phyloP scores from a whole-genome alignment of 2,797 vertebrate genomes.

The Anableps anableps region DNA sequence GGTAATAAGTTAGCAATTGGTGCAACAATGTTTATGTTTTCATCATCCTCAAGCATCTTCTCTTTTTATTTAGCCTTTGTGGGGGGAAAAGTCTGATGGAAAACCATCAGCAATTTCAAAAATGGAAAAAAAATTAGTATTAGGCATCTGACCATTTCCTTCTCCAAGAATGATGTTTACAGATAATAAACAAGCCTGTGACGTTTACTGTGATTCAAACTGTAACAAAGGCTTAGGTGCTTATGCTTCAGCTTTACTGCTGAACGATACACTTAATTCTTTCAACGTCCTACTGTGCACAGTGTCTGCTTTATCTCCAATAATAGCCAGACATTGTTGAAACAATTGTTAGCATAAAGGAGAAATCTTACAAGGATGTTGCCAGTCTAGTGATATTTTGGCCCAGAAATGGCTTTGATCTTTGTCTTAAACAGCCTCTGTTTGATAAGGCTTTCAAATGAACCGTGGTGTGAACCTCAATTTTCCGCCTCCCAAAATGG shows the following conservation, averaged over 20 bases:
- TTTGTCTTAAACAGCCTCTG: slow-evolving; percentile 58
- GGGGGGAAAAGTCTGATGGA: background rate
- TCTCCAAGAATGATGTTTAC: background rate
- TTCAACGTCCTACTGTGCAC: background rate
- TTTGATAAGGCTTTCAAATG: slow-evolving; percentile 75
- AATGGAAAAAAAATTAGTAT: background rate
- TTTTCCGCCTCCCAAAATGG: slow-evolving; percentile 69
- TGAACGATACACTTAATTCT: slow-evolving; percentile 6
- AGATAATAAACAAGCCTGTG: background rate
- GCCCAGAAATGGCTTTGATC: slow-evolving; percentile 64
- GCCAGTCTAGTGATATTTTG: slow-evolving; percentile 58
- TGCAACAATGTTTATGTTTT: background rate
- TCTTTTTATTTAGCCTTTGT: background rate
- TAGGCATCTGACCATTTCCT: background rate
- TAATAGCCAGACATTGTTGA: slow-evolving; percentile 60
- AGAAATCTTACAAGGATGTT: slow-evolving; percentile 59
- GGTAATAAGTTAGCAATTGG: background rate
- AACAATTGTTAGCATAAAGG: slow-evolving; percentile 54
- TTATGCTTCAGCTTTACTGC: background rate
- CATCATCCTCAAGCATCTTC: background rate
- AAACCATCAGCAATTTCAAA: background rate
- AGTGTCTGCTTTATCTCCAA: slow-evolving; percentile 54
- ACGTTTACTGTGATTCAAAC: background rate
- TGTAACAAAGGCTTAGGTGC: background rate
- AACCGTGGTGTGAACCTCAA: slow-evolving; percentile 58